A percentile compares a stretch with the other conserved stretches of the same genome.
Conservation (phyloP, 2,113 vertebrate genomes). For the Chauna torquata region DNA sequence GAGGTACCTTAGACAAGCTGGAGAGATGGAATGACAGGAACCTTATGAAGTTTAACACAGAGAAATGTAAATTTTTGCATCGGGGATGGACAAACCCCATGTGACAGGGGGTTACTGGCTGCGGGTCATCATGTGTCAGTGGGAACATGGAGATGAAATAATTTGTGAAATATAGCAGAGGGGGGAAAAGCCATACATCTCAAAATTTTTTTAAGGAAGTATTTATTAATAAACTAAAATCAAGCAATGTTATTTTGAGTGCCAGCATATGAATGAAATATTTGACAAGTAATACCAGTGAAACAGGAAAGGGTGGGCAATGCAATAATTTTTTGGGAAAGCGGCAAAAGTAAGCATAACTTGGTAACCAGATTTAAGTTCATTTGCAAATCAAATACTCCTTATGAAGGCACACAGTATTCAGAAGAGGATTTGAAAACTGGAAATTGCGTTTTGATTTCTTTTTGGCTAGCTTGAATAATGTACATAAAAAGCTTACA, state of each 20-base stretch:
- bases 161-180: not conserved
- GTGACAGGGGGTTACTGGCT: not conserved
- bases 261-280: not conserved
- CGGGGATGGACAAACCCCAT: not conserved
- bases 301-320: not conserved
- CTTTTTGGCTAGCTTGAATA: slow-evolving; percentile 2
- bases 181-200: not conserved
- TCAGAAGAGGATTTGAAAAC: not conserved
- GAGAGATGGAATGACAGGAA: not conserved
- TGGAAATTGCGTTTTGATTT: not conserved
- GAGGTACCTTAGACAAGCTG: not conserved
- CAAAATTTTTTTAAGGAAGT: not conserved
- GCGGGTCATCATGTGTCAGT: not conserved
- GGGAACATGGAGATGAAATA: not conserved
- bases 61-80: not conserved
- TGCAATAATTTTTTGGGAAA: not conserved
- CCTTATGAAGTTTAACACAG: not conserved
- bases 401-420: not conserved
- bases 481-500: not conserved
- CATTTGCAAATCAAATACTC: slow-evolving; percentile 19
- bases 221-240: not conserved
- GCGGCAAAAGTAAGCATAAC: not conserved
- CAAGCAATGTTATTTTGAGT: not conserved
- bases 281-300: not conserved
- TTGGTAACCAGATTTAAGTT: not conserved